A percentile compares a stretch with the other conserved stretches of the same genome.
These are phyloP conservation scores for Eupithecia inturbata DNA, from an alignment of 2,888 invertebrate genomes.

Conservation along the genomic window DNA sequence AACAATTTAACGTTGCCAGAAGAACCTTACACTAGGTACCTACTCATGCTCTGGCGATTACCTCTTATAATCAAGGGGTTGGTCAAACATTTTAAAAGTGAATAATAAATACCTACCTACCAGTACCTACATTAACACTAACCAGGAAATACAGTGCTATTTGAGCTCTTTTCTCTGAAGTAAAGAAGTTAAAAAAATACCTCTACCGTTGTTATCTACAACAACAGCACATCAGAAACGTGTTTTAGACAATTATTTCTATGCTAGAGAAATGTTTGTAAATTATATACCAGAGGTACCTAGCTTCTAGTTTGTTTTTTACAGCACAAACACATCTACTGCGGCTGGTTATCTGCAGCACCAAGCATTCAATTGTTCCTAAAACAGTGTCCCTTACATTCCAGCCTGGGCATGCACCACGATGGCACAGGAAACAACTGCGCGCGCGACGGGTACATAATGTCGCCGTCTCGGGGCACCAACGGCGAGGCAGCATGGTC, in stretches of 20 bases:
- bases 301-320: background rate
- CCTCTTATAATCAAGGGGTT: background rate
- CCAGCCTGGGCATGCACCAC: constrained; percentile 92
- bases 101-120: background rate
- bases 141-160: background rate
- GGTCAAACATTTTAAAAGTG: background rate
- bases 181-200: no score
- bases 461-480: constrained; percentile 92
- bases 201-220: background rate
- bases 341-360: background rate
- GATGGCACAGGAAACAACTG: constrained; percentile 89
- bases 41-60: background rate
- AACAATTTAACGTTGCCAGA: background rate
- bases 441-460: constrained; percentile 90
- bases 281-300: background rate
- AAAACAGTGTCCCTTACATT: constrained; percentile 37
- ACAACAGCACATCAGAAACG: no score
- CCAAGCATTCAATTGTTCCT: background rate
- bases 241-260: background rate
- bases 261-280: background rate
- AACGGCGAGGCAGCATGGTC: constrained; percentile 92
- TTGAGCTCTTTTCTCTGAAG: background rate
- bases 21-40: background rate
- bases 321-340: background rate
- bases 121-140: background rate